Evolutionary conservation across 2,113 vertebrate species (phyloP).

Genomic region (Cynocephalus volans): DNA sequence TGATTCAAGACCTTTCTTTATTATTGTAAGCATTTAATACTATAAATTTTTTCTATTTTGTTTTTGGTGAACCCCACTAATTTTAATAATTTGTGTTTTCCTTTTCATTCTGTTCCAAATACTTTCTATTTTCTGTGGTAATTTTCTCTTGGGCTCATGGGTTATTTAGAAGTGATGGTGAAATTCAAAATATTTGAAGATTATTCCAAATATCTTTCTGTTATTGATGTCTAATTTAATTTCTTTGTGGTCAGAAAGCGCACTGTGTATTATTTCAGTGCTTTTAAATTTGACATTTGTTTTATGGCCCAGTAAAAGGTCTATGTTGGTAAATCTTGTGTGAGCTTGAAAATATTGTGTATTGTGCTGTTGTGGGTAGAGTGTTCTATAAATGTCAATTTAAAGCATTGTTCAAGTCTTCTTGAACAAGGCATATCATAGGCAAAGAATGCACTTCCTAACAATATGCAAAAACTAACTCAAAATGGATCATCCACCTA

Average conservation of each 20-base stretch:
- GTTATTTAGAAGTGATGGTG: neutral
- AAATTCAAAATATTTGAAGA: neutral
- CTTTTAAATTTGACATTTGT: neutral
- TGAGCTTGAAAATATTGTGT: neutral
- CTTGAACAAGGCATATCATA: neutral
- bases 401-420: neutral
- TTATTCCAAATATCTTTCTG: neutral
- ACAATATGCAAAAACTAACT: neutral
- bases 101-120: conserved; percentile 8
- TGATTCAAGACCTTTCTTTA: neutral
- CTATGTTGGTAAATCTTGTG: neutral
- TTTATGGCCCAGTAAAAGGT: neutral
- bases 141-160: neutral
- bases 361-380: neutral
- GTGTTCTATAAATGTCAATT: neutral
- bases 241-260: neutral
- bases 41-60: neutral
- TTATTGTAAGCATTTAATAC: neutral
- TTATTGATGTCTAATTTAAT: neutral
- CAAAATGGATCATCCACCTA: neutral
- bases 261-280: neutral
- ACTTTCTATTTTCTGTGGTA: neutral
- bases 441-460: neutral
- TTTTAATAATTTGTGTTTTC: neutral
- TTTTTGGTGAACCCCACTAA: neutral